phyloP scores from a whole-genome alignment of 2,797 vertebrate genomes.

The Pristis pectinata region DNA sequence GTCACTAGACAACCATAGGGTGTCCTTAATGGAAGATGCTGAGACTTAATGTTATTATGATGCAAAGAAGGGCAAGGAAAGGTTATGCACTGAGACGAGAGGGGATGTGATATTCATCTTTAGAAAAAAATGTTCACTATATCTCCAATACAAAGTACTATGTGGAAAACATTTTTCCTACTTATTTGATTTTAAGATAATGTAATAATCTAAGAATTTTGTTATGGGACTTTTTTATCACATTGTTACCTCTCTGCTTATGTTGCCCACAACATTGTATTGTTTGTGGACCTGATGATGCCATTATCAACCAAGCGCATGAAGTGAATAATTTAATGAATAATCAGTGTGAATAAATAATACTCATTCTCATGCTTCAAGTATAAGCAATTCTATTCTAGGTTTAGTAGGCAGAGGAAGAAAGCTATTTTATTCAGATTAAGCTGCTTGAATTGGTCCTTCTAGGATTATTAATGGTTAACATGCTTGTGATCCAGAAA shows the following conservation, averaged over 20 bases:
- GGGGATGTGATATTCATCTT: background rate
- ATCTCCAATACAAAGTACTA: background rate
- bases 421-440: background rate
- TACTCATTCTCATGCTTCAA: background rate
- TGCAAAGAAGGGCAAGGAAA: background rate
- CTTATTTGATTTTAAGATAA: background rate
- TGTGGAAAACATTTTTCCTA: background rate
- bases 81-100: background rate
- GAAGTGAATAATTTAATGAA: conserved; percentile 31
- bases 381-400: background rate
- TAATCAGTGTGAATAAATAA: conserved; percentile 5
- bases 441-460: background rate
- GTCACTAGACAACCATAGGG: background rate
- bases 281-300: background rate
- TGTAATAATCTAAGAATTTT: background rate
- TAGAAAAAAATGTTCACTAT: background rate
- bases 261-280: background rate
- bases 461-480: conserved; percentile 6
- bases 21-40: background rate
- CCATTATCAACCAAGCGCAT: background rate
- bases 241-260: background rate
- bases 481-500: background rate
- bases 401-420: background rate
- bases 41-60: background rate
- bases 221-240: background rate